Evolutionary conservation across 2,113 vertebrate species (phyloP), one percentile per base, ranked within the genome.

Genomic region (Hydropotes inermis): DNA sequence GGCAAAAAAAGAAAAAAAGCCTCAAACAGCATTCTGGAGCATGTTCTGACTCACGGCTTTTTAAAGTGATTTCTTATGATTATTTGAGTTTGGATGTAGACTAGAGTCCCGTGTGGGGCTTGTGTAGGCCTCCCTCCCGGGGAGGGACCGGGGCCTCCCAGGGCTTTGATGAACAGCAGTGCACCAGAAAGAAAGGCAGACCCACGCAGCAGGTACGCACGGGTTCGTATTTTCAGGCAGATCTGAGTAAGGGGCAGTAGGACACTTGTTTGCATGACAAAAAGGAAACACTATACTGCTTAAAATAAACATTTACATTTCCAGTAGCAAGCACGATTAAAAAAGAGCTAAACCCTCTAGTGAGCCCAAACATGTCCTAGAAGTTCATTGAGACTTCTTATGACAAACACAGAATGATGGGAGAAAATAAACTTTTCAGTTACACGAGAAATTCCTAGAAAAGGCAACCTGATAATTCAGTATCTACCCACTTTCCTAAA

Each of bases 361-460:
- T 5, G 36, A 93, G 61, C 36, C 43, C 64, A 27, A 28, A 43
- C 19, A 10, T 1, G 47, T 45, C 64, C 60, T 50, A 54, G 8
- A 70, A 33, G 19, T 21, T 10, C 33, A 84, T 23, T 84, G 39
- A 87, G 39, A 83, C 67, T 81, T 91, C 86, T 64, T 28, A 74
- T 27, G 86, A 57, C 61, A 89, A 70, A 95, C 78, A 87, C 0
- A 94, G 83, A 83, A 60, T 83, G 64, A 84, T 0, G 1, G 57
- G 76, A 83, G 50, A 87, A 97, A 95, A 94, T 45, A 79, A 39
- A 61, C 70, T 89, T 83, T 58, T 95, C 83, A 82, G 93, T 90
- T 87, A 83, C 23, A 88, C 12, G 57, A 96, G 61, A 87, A 96
- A 97, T 96, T 97, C 95, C 95, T 96, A 92, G 97, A 97, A 98